Percentiles rank a stretch among this genome's conserved stretches.
These are phyloP conservation scores for Phylloscopus trochilus DNA, from an alignment of 2,113 vertebrate species.

Conservation along the genomic window DNA sequence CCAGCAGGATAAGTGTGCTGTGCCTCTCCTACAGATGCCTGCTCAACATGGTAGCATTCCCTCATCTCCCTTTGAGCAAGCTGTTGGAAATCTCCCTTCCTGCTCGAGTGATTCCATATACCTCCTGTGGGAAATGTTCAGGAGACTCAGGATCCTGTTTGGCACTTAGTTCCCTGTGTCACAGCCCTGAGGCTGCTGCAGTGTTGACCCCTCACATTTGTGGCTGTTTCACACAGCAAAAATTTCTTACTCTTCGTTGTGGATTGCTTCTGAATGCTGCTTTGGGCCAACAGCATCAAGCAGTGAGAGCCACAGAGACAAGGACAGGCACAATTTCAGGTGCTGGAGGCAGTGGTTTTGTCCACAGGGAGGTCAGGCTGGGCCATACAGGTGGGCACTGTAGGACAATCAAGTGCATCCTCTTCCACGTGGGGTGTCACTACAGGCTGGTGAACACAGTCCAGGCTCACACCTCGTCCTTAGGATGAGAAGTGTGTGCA, in stretches of 20 bases:
- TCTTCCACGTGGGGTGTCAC: rapidly evolving
- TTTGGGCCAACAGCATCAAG: neutral
- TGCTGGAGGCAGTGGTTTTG: neutral
- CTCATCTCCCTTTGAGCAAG: neutral
- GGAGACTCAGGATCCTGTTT: neutral
- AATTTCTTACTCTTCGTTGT: neutral
- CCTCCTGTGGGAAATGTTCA: neutral
- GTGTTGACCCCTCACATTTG: neutral
- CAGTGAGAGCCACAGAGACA: neutral
- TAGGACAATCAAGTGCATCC: neutral
- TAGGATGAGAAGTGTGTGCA: rapidly evolving
- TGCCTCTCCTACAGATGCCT: neutral
- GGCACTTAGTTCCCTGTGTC: neutral
- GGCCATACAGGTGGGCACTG: rapidly evolving
- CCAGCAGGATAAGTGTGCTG: neutral
- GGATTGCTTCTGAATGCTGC: neutral
- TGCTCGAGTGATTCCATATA: neutral
- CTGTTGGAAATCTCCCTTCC: neutral
- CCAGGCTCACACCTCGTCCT: neutral
- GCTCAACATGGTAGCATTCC: neutral
- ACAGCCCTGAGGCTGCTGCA: neutral
- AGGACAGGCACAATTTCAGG: neutral
- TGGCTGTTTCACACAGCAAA: neutral
- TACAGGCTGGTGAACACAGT: neutral
- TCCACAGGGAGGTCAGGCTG: rapidly evolving